Evolutionary conservation across 2,113 vertebrate genomes (phyloP), one percentile per base, ranked within the genome.

Genomic region (Heterocephalus glaber): DNA sequence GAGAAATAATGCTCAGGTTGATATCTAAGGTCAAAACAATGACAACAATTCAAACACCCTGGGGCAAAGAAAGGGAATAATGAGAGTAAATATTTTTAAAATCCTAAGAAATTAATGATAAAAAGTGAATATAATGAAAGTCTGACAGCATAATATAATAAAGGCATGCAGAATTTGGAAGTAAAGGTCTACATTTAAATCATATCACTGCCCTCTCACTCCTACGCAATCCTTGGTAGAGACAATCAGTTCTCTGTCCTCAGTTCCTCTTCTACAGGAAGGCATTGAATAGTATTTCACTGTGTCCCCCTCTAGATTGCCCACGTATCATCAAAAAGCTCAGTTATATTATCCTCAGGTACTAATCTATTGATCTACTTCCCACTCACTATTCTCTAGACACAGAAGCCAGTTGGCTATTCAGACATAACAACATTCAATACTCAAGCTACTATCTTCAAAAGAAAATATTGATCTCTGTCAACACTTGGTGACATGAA

Each of bases 391-490:
- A 7, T 84, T 56, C 49, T 14, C 16, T 24, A 91, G 7, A 38
- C 66, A 79, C 44, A 56, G 84, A 90, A 94, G 60, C 89, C 65
- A 74, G 14, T 41, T 74, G 63, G 38, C 49, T 60, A 68, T 89
- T 74, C 68, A 90, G 65, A 91, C 13, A 19, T 14, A 47, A 24
- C 9, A n/a, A 5, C 7, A 7, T 19, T 80, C 38, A 54, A 12
- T 90, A 81, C 68, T 80, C 90, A 86, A 95, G 19, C 35, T 8
- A 7, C 20, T 38, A 92, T 65, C 85, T 94, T 86, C 70, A 54
- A 96, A 92, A 52, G 17, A 90, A 89, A 86, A 35, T 86, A 94
- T 28, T 86, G 83, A 95, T 96, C 70, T 96, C 91, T 94, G 77
- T 85, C 87, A 92, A 56, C 58, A 82, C 33, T 35, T 41, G 94